Conservation (phyloP, 2,888 invertebrate species). For the Epicampocera succincta region DNA sequence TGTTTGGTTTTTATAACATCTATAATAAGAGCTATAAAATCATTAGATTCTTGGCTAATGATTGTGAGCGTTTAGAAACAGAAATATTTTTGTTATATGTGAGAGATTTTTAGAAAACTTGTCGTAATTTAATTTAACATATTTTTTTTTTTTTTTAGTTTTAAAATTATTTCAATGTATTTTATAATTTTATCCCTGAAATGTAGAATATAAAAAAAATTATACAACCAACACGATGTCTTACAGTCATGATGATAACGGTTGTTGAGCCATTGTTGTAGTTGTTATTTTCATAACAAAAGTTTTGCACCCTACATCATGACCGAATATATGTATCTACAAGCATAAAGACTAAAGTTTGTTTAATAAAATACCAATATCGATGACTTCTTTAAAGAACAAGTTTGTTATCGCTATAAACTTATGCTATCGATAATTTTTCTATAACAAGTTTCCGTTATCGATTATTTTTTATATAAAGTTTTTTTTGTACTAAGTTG, state of each 20-base stretch:
- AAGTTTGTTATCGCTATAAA: too few relatives aligned
- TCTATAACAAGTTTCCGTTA: too few relatives aligned
- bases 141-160: too few relatives aligned
- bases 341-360: too few relatives aligned
- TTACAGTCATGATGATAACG: constrained; percentile 66
- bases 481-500: too few relatives aligned
- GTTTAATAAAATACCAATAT: not conserved
- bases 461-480: too few relatives aligned
- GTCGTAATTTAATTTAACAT: not conserved
- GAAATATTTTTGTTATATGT: constrained; percentile 23
- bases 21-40: constrained; percentile 50
- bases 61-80: not conserved
- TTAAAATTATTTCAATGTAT: not conserved
- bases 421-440: too few relatives aligned
- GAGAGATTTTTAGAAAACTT: constrained; percentile 47
- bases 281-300: constrained; percentile 20
- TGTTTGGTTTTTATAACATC: not conserved
- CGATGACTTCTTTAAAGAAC: too few relatives aligned
- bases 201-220: constrained; percentile 5
- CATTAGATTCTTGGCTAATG: constrained; percentile 42
- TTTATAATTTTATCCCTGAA: constrained; percentile 29
- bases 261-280: constrained; percentile 62
- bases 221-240: constrained; percentile 33
- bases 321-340: too few relatives aligned
- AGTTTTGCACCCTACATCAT: constrained; percentile 33